Base-by-base conservation (phyloP, 2,797 vertebrate species). In the Allobates femoralis region DNA sequence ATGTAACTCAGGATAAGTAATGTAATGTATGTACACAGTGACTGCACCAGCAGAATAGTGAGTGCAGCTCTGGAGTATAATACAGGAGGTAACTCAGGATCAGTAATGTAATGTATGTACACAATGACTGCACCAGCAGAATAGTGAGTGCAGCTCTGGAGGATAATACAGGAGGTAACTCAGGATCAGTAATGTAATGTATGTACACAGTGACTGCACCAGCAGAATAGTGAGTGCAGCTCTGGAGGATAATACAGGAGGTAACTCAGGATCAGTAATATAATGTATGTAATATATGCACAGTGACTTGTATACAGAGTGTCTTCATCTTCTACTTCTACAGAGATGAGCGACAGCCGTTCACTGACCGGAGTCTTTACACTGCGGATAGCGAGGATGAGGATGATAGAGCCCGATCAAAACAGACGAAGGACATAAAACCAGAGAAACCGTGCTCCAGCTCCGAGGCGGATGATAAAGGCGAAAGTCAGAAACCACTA, bases 341-440 rank as follows among this genome's bases (percentile, higher is more conserved):
- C 92, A 99, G 97, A 94, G 97, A 98, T 90, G 91, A 97, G 85
- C 95, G 97, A 90, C 93, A 93, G 12, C 94, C 93, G 0, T 93
- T 94, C 67, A 89, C 90, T 71, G 95, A 93, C 90, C 93, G 92
- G 86, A 96, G 94, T 88, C 92, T 95, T 21, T 93, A 94, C 92
- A 90, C 96, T 91, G 94, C 93, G 85, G 89, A 97, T 90, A 94
- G 95, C 75, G 95, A 95, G 90, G 93, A 93, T 80, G 89, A 97
- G 93, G 89, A 94, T 76, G 91, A 92, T 89, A 77, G 91, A 86
- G 77, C 90, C 41, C 87, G 91, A 88, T 91, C 93, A n/a, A 90
- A 93, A 92, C 92, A 96, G 89, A 86, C 80, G 71, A 91, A 86
- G 14, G 75, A 89, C 34, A 88, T 93, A 88, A 96, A 96, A 32